These are phyloP conservation scores for Lithophane socia DNA, from an alignment of 2,888 invertebrate genomes.

Conservation along the genomic window DNA sequence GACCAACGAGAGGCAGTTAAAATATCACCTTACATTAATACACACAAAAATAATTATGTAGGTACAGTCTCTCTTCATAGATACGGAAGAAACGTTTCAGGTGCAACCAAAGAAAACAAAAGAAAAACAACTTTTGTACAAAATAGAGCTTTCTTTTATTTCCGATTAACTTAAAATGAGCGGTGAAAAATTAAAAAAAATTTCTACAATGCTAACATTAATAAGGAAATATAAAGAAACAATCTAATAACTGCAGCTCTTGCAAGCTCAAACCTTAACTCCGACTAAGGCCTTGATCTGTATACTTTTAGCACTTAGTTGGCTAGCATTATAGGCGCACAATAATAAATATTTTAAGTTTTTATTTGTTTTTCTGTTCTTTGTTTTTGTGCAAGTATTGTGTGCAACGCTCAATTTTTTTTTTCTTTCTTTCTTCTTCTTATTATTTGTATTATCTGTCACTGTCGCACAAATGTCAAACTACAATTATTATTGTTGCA, in stretches of 20 bases:
- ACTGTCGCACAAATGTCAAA: too few species aligned
- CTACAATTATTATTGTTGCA: too few species aligned
- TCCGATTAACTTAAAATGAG: not conserved
- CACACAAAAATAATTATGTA: not conserved
- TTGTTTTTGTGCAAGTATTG: too few species aligned
- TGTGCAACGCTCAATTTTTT: too few species aligned
- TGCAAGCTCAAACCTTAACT: not conserved
- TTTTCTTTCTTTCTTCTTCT: too few species aligned
- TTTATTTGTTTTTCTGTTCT: too few species aligned
- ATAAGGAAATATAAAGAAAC: not conserved
- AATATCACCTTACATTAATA: constrained; percentile 22
- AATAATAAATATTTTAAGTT: too few species aligned
- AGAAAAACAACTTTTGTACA: not conserved
- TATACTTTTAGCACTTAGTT: too few species aligned
- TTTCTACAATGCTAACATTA: not conserved
- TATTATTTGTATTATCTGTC: too few species aligned
- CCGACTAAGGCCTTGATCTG: not conserved
- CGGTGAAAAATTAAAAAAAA: not conserved
- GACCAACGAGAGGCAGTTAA: too few species aligned
- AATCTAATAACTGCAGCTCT: not conserved
- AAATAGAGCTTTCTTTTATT: not conserved
- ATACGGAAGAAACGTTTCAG: not conserved
- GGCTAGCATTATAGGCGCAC: too few species aligned
- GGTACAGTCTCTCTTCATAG: not conserved
- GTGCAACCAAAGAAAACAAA: not conserved